A percentile compares a stretch with the other conserved stretches of the same genome.
phyloP scores from a whole-genome alignment of 2,797 vertebrate genomes.

The Pyrocephalus nanus region DNA sequence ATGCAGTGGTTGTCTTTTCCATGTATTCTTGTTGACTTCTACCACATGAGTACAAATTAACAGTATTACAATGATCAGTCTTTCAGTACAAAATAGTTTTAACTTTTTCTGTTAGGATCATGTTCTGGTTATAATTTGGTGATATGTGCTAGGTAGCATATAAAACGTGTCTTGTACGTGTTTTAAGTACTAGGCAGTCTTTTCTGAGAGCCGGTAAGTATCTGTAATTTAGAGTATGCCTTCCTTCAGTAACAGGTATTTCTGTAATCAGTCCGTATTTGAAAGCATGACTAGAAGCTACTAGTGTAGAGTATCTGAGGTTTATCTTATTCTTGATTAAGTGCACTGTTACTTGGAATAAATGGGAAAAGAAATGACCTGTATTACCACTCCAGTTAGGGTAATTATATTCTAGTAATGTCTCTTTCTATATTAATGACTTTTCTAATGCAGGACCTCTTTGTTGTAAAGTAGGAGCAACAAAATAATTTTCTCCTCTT shows the following conservation, averaged over 20 bases:
- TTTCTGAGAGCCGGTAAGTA: not conserved
- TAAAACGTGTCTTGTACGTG: not conserved
- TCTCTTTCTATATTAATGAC: not conserved
- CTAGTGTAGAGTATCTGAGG: not conserved
- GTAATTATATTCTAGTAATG: not conserved
- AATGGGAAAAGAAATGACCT: not conserved
- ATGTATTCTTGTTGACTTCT: not conserved
- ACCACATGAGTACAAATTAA: not conserved
- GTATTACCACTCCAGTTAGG: not conserved
- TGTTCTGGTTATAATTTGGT: not conserved
- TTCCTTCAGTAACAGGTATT: not conserved
- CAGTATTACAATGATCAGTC: not conserved
- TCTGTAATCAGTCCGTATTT: not conserved
- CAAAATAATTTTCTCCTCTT: not conserved
- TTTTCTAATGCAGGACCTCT: not conserved
- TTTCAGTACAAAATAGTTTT: not conserved
- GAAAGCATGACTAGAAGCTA: not conserved
- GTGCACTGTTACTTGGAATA: not conserved
- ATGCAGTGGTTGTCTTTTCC: not conserved
- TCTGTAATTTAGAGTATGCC: not conserved
- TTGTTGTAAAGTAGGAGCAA: not conserved
- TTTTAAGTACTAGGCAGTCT: not conserved
- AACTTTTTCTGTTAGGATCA: not conserved
- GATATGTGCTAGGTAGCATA: not conserved
- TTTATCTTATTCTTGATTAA: not conserved